Base-by-base conservation (phyloP, 2,797 vertebrate genomes). In the Melanotaenia parkinsoni region DNA sequence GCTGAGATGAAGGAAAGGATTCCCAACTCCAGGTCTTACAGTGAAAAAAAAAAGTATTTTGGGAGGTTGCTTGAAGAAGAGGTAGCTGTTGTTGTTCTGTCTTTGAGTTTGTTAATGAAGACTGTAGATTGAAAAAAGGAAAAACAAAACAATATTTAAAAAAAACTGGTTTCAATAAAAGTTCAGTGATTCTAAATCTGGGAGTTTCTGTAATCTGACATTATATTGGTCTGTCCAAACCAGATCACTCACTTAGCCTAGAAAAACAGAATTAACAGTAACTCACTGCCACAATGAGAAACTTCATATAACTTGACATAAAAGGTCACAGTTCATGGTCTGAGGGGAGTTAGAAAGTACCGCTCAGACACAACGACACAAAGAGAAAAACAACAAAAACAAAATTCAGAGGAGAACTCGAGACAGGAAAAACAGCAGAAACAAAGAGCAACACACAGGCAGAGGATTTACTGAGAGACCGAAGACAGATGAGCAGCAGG, bases 1-100 rank as follows among this genome's bases (percentile, higher is more conserved):
- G 89, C 90, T 89, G 90, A 93, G 87, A 92, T 88, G 86, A 86
- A 86, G 86, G 75, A 82, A 88, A 80, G 74, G 72, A 85, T 80
- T 85, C 77, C 90, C 88, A 88, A 93, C 92, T 93, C 88, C 90
- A 93, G 91, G 95, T 96, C 95, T 96, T 95, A 95, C 90, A 79
- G 71, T 90, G 84, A 86, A 7, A 45, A 7, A 7, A 3, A 20
- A 47, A 82, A 30, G 66, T 72, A 67, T 24, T 67, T 28, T 58
- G 53, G 22, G 14, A 30, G 30, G n/a, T 33, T 4, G 24, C 28
- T n/a, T 43, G 45, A 37, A 43, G 59, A 51, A 40, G 30, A 57
- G 40, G 5, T 62, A 74, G 67, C 18, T 72, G 43, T 56, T 73
- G 62, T 20, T 18, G 12, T 73, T 83, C 80, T 68, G 45, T 45